phyloP scores from a whole-genome alignment of 2,113 vertebrate species.

The Platycercus adscitus region DNA sequence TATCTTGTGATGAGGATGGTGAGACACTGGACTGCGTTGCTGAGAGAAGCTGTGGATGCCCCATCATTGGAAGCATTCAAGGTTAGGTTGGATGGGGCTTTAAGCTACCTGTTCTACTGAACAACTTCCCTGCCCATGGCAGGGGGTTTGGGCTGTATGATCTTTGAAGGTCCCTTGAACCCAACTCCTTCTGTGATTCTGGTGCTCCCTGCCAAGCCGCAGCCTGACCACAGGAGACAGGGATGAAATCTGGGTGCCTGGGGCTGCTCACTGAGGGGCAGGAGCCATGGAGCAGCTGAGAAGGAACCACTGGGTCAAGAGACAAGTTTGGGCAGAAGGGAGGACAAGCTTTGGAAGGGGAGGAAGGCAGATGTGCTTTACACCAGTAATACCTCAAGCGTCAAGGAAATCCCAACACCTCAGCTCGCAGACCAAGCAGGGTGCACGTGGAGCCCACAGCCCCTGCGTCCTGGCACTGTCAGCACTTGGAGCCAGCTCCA shows the following conservation, averaged over 20 bases:
- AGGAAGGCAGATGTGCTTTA: not conserved
- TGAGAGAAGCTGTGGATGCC: not conserved
- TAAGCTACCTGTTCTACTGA: not conserved
- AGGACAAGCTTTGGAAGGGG: not conserved
- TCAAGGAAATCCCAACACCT: not conserved
- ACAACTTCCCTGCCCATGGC: not conserved
- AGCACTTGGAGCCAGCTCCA: not conserved
- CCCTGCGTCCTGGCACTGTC: rapidly evolving
- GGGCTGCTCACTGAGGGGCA: rapidly evolving
- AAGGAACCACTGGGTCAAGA: not conserved
- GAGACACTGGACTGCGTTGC: not conserved
- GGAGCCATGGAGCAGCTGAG: not conserved
- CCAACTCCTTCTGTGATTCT: not conserved
- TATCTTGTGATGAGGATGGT: not conserved
- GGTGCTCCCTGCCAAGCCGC: not conserved
- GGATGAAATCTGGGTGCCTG: rapidly evolving
- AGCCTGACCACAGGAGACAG: not conserved
- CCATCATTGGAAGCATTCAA: not conserved
- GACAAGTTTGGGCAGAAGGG: not conserved
- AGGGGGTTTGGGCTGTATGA: not conserved
- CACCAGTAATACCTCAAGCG: not conserved
- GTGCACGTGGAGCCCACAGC: rapidly evolving
- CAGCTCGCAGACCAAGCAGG: not conserved
- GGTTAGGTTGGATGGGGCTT: not conserved
- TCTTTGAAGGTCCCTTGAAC: not conserved